These are phyloP conservation scores for Drosophila seguyi DNA, from an alignment of 1,140 invertebrate genomes.

Conservation along the genomic window DNA sequence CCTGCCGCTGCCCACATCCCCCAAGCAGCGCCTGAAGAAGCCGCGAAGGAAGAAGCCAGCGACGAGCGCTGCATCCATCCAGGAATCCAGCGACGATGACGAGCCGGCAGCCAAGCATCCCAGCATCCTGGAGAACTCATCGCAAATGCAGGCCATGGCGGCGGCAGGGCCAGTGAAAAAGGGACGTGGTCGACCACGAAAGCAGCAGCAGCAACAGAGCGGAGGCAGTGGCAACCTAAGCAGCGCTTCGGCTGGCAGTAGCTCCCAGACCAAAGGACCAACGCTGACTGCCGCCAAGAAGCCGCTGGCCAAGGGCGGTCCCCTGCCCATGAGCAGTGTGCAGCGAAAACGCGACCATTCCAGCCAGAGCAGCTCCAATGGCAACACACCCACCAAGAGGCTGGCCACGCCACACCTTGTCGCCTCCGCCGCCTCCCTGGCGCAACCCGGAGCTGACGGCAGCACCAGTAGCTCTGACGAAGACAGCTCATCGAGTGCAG, in stretches of 20 bases:
- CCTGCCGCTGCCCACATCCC: slow-evolving; percentile 64
- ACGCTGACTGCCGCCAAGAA: slow-evolving; percentile 78
- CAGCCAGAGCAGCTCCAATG: slow-evolving; percentile 69
- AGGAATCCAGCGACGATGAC: slow-evolving; percentile 82
- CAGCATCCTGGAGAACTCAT: slow-evolving; percentile 33
- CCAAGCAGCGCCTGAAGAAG: slow-evolving; percentile 67
- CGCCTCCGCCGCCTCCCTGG: slow-evolving; percentile 3
- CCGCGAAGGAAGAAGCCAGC: slow-evolving; percentile 64
- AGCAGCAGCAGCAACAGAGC: slow-evolving; percentile 49
- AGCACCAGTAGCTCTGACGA: slow-evolving; percentile 56
- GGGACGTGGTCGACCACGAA: slow-evolving; percentile 76
- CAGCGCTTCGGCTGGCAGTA: slow-evolving; percentile 55
- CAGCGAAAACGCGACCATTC: slow-evolving; percentile 49
- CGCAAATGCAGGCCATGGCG: slow-evolving; percentile 14
- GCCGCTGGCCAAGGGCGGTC: slow-evolving; percentile 53
- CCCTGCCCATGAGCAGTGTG: slow-evolving; percentile 18
- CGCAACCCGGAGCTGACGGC: neutral
- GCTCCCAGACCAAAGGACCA: slow-evolving; percentile 71
- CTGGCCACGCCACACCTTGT: slow-evolving; percentile 29
- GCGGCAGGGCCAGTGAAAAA: slow-evolving; percentile 53
- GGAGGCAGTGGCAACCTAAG: slow-evolving; percentile 56
- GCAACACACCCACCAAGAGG: slow-evolving; percentile 71
- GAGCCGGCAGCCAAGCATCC: slow-evolving; percentile 56
- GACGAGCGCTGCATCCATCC: slow-evolving; percentile 26
- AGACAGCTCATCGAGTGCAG: slow-evolving; percentile 59